Evolutionary conservation across 2,797 vertebrate species (phyloP), one percentile per base, ranked within the genome.

Genomic region (Melanotaenia parkinsoni): DNA sequence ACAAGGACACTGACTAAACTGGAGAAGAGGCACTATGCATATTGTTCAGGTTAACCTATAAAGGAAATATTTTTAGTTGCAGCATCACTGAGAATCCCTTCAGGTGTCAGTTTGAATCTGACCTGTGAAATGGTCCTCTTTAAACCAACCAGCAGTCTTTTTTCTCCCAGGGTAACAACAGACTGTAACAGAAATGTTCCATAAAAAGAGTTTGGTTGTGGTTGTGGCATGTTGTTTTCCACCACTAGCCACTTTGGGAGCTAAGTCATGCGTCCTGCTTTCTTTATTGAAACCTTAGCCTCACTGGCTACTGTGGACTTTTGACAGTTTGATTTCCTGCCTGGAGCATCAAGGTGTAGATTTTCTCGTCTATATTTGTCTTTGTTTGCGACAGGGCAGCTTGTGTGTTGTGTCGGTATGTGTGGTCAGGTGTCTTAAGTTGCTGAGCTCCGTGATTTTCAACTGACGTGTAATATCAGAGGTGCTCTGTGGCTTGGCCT

Each of bases 371-470:
- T 87, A 81, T 71, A 79, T 84, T 84, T 77, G 80, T 85, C 63
- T 72, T 69, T 79, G 67, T 74, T 66, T 81, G 58, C 67, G 67
- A 61, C 59, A 35, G 33, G 47, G 30, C 33, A 56, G 72, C 35
- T 54, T 73, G 72, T 47, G 68, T 28, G 62, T 63, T 53, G 68
- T n/a, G 43, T 57, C 57, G 33, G 61, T 62, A 58, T 58, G 45
- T 47, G 72, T 77, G 81, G 67, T 78, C 63, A 62, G 63, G 76
- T 82, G 76, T 82, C 57, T 67, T 74, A 70, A 64, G 70, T 63
- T 86, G 83, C 76, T 88, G 73, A 84, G 81, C 67, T 76, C 69
- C 83, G 81, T 88, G 83, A 80, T 82, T 87, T 87, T 70, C 61
- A 43, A 58, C 70, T 71, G 66, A 75, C 68, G 79, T 83, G 66